Percentiles rank a stretch among this genome's conserved stretches.
These are phyloP conservation scores for Mystacornis crossleyi DNA, from an alignment of 2,113 vertebrate species.

Conservation along the genomic window DNA sequence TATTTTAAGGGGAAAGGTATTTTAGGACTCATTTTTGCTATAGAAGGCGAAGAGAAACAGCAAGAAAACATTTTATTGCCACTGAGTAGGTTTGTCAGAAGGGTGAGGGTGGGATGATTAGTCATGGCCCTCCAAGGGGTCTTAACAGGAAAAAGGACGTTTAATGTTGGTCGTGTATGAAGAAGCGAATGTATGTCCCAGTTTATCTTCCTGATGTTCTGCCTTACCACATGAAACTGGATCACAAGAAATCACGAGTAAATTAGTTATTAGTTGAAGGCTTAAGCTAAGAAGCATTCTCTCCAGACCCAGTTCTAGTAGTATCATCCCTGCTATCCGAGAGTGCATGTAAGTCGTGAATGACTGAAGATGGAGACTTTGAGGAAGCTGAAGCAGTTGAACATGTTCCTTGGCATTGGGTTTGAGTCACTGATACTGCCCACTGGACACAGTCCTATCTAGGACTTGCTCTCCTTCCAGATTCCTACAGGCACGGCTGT, in stretches of 20 bases:
- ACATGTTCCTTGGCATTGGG: neutral
- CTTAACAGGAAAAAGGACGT: neutral
- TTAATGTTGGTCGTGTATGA: accelerated
- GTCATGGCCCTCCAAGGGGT: neutral
- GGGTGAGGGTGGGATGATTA: neutral
- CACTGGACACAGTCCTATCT: neutral
- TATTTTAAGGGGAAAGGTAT: neutral
- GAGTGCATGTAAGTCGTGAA: neutral
- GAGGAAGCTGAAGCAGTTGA: neutral
- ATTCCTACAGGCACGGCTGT: neutral
- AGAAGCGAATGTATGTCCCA: neutral
- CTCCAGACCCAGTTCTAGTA: neutral
- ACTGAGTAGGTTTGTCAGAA: neutral
- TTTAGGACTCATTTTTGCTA: neutral
- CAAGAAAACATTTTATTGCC: neutral
- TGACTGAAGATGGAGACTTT: accelerated
- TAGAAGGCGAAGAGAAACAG: neutral
- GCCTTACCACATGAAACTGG: neutral
- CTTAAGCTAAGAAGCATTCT: neutral
- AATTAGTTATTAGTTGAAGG: neutral
- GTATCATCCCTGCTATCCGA: neutral
- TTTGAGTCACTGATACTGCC: neutral
- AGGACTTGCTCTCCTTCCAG: neutral
- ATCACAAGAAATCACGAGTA: neutral
- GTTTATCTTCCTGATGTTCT: neutral